phyloP scores from a whole-genome alignment of 2,113 vertebrate species.

The Notechis scutatus region DNA sequence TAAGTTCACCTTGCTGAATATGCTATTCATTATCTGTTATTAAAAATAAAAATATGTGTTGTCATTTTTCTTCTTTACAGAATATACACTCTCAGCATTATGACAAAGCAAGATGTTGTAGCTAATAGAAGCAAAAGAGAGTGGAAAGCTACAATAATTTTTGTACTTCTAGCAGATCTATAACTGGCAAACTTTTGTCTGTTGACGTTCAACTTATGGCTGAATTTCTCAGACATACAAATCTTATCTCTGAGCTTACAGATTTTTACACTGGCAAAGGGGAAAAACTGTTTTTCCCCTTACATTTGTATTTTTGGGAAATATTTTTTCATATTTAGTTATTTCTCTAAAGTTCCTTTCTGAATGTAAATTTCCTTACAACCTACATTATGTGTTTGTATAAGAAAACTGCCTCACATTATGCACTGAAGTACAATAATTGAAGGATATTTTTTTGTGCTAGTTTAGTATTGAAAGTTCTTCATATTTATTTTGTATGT shows the following conservation, averaged over 20 bases:
- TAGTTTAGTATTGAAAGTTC: neutral
- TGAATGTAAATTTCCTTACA: neutral
- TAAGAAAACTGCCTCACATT: neutral
- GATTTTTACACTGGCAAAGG: slow-evolving; percentile 42
- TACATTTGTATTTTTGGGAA: neutral
- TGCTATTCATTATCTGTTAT: neutral
- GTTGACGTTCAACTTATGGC: slow-evolving; percentile 44
- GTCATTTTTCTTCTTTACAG: neutral
- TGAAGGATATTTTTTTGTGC: neutral
- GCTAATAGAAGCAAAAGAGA: slow-evolving; percentile 7
- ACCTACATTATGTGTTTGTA: neutral
- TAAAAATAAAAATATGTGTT: neutral
- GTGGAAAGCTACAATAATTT: neutral
- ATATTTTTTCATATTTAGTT: neutral
- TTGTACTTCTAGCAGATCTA: slow-evolving; percentile 41
- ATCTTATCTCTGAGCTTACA: slow-evolving; percentile 42
- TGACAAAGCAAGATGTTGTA: slow-evolving; percentile 22
- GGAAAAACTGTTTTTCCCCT: neutral
- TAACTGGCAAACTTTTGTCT: slow-evolving; percentile 36
- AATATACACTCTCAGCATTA: slow-evolving; percentile 19
- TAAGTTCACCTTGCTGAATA: neutral
- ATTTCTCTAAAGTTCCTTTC: neutral
- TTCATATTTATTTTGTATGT: neutral
- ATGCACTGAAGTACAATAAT: neutral
- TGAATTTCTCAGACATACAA: slow-evolving; percentile 45